phyloP scores from a whole-genome alignment of 1,140 invertebrate genomes.

The Cardiocondyla obscurior region DNA sequence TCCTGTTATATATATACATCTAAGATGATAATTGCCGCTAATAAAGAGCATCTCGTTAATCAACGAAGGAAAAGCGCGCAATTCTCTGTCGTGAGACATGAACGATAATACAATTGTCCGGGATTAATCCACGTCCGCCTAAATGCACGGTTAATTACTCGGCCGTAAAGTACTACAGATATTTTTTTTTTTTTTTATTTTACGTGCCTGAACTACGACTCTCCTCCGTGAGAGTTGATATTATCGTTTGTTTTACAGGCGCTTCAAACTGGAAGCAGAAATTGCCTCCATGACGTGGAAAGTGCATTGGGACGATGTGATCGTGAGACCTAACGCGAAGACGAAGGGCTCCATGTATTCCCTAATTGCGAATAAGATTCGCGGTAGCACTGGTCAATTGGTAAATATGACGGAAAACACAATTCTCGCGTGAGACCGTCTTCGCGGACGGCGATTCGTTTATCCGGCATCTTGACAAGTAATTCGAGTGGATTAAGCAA shows the following conservation, averaged over 20 bases:
- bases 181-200: not conserved
- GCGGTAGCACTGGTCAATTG: constrained; percentile 87
- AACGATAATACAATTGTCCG: not conserved
- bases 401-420: constrained; percentile 79
- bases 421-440: not conserved
- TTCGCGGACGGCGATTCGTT: not conserved
- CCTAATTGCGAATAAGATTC: constrained; percentile 83
- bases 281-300: constrained; percentile 98
- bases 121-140: constrained; percentile 31
- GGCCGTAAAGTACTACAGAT: not conserved
- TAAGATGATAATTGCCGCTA: constrained; percentile 18
- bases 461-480: not conserved
- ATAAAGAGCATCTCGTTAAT: constrained; percentile 40
- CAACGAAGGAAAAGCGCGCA: not conserved
- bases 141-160: constrained; percentile 8
- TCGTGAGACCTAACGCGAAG: constrained; percentile 79
- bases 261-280: constrained; percentile 96
- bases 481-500: constrained; percentile 13
- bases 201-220: not conserved
- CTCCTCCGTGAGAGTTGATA: not conserved
- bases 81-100: not conserved
- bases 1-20: not conserved
- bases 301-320: constrained; percentile 93
- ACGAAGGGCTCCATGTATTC: constrained; percentile 87
- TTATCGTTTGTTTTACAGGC: constrained; percentile 85